phyloP scores from a whole-genome alignment of 1,140 invertebrate genomes.

The Nasonia longicornis region DNA sequence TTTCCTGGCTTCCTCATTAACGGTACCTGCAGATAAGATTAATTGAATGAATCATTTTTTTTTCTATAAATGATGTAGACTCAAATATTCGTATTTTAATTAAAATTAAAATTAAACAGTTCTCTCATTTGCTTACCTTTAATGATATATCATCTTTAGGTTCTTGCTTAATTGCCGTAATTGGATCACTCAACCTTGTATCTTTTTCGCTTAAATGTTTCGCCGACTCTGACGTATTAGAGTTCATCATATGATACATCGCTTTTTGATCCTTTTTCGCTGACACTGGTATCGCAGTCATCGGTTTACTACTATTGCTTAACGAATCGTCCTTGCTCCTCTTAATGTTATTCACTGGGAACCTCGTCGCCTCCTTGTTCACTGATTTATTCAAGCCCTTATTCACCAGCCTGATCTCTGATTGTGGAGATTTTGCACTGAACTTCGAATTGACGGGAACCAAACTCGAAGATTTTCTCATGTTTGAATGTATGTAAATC shows the following conservation, averaged over 20 bases:
- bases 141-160: slow-evolving; percentile 39
- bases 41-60: slow-evolving; percentile 1
- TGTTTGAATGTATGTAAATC: slow-evolving; percentile 4
- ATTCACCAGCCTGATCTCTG: slow-evolving; percentile 22
- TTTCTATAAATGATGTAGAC: no score
- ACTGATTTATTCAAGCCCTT: slow-evolving; percentile 19
- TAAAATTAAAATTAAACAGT: no score
- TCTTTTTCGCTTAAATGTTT: slow-evolving; percentile 36
- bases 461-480: slow-evolving; percentile 7
- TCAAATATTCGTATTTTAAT: neutral
- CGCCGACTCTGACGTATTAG: slow-evolving; percentile 30
- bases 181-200: slow-evolving; percentile 1
- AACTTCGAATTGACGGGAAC: slow-evolving; percentile 5
- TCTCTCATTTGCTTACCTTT: slow-evolving; percentile 29
- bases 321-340: slow-evolving; percentile 7
- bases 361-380: slow-evolving; percentile 18
- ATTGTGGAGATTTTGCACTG: slow-evolving; percentile 13
- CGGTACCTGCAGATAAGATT: slow-evolving; percentile 19
- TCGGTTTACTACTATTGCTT: slow-evolving; percentile 25
- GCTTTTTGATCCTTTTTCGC: slow-evolving; percentile 44
- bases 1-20: slow-evolving; percentile 54
- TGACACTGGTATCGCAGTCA: slow-evolving; percentile 40
- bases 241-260: slow-evolving; percentile 27
- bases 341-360: slow-evolving; percentile 6
- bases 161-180: slow-evolving; percentile 40